Evolutionary conservation across 2,888 invertebrate species (phyloP), one percentile per base, ranked within the genome.

Genomic region (Ophion ventricosus): DNA sequence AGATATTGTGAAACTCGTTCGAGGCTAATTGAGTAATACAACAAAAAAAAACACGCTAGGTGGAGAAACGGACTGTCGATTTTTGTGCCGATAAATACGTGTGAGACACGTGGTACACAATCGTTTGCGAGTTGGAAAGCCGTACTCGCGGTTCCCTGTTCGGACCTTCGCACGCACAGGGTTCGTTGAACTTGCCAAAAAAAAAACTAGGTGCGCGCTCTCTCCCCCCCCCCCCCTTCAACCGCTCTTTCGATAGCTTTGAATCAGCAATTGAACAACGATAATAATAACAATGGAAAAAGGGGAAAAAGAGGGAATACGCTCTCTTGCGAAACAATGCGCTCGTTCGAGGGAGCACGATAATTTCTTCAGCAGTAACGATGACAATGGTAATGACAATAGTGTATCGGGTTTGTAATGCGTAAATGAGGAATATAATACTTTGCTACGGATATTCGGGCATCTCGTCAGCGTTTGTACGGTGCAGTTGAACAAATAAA

Each of bases 151-250:
- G 20, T 40, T 3, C 14, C 29, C 10, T 35, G 49, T 25, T 29
- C n/a, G 54, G 23, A 66, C 56, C 64, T 40, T 66, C 49, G 56
- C 57, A 40, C 57, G 20, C 11, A 26, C 43, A 35, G 72, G 56
- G 72, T 77, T 75, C 82, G 66, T 77, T 77, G 23, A 78, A 77
- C 82, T 77, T 54, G 25, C 57, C 40, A 35, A 76, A 73, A 35
- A 8, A 57, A 77, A 54, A 59, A 61, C 29, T 26, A 70, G 23
- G 67, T 54, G 11, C 35, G 14, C 72, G 25, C 59, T 35, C 26
- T 35, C 29, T 17, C 29, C 7, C 35, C 26, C 26, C 11, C 43
- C 17, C 61, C 43, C 49, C n/a, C 23, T 49, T 59, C 25, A 10
- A 23, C 10, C 25, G 23, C 7, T 56, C 20, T 10, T 26, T 5